Evolutionary conservation across 2,113 vertebrate genomes (phyloP).

Genomic region (Alethe castanea): DNA sequence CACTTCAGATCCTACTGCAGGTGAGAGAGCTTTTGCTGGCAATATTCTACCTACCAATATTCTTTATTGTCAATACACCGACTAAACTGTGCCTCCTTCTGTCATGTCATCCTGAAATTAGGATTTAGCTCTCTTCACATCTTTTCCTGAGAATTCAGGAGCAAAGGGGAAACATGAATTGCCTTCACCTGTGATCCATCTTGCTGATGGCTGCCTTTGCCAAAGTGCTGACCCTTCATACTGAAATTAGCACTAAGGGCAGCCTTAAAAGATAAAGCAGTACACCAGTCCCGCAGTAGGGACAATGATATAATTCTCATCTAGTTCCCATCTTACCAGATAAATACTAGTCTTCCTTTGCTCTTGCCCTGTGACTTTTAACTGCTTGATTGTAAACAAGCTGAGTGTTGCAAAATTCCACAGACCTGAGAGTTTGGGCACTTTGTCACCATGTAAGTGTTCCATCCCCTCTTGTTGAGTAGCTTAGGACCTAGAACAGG

Average conservation of each 20-base stretch:
- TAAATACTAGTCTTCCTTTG: neutral
- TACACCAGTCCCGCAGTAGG: neutral
- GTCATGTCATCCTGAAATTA: neutral
- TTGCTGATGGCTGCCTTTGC: neutral
- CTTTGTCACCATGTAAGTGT: neutral
- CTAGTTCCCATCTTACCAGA: neutral
- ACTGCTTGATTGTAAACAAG: neutral
- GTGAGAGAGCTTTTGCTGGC: neutral
- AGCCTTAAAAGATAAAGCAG: neutral
- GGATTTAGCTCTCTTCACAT: neutral
- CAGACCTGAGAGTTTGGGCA: neutral
- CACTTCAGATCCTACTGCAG: neutral
- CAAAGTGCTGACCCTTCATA: neutral
- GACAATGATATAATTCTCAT: neutral
- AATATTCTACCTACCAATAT: neutral
- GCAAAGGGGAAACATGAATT: neutral
- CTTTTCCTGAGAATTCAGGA: neutral
- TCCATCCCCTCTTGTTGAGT: neutral
- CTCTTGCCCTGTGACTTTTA: neutral
- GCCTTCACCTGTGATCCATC: neutral
- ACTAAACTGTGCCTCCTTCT: neutral
- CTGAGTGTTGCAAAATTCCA: neutral
- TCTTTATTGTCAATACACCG: neutral
- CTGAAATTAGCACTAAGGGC: neutral
- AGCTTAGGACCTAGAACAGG: neutral